Evolutionary conservation across 2,797 vertebrate species (phyloP).

Genomic region (Amazona ochrocephala): DNA sequence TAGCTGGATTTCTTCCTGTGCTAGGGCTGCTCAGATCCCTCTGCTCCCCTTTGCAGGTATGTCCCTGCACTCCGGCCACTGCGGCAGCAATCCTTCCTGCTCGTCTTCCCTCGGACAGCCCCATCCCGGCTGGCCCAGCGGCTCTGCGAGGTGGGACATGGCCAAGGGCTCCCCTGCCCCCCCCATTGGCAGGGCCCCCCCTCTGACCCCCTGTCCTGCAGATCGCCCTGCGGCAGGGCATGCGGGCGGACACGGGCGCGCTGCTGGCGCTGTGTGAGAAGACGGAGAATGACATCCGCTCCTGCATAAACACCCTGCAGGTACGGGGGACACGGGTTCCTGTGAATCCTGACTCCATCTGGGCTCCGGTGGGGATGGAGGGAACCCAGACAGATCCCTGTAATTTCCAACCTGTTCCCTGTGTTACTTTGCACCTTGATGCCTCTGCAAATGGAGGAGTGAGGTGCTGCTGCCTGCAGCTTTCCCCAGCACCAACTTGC

Average conservation of each 20-base stretch:
- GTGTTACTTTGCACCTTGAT: neutral
- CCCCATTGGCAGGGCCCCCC: accelerated
- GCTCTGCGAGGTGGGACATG: slow-evolving; percentile 83
- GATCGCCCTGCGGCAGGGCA: slow-evolving; percentile 85
- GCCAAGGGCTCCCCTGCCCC: accelerated
- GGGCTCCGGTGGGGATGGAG: neutral
- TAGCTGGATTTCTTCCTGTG: neutral
- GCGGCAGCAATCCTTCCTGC: slow-evolving; percentile 90
- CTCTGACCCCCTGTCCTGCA: slow-evolving; percentile 8
- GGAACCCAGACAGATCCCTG: neutral
- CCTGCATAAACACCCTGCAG: slow-evolving; percentile 96
- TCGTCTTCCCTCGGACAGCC: slow-evolving; percentile 87
- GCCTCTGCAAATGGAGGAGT: accelerated
- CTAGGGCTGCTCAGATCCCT: accelerated
- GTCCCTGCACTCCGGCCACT: slow-evolving; percentile 88
- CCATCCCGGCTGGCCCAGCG: slow-evolving; percentile 90
- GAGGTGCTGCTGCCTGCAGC: neutral
- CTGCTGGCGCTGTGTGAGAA: slow-evolving; percentile 91
- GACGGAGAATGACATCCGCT: slow-evolving; percentile 91
- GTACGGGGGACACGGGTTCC: slow-evolving; percentile 33
- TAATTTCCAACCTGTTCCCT: accelerated
- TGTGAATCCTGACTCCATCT: accelerated
- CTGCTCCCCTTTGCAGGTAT: slow-evolving; percentile 78
- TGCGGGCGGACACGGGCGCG: slow-evolving; percentile 83
- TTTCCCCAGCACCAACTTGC: neutral